Conservation (phyloP, 2,888 invertebrate genomes). For the Yponomeuta plumbellus region DNA sequence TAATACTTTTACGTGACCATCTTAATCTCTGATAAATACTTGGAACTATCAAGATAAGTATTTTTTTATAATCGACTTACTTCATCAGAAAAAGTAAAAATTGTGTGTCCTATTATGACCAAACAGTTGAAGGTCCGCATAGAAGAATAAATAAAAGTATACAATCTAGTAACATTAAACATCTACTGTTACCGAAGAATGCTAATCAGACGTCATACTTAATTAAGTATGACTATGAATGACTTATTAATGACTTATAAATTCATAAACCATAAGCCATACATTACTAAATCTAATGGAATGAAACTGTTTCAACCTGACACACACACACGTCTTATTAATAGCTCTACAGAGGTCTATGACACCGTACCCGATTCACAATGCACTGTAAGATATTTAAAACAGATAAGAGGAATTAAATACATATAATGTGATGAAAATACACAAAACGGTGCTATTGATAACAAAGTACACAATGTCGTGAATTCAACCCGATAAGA, state of each 20-base stretch:
- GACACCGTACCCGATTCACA: constrained; percentile 2
- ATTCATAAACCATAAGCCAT: too few species aligned
- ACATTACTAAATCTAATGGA: background rate
- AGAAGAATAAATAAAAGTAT: too few species aligned
- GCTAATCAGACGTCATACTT: too few species aligned
- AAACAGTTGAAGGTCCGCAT: too few species aligned
- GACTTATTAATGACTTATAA: too few species aligned
- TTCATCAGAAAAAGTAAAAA: too few species aligned
- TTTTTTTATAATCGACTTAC: too few species aligned
- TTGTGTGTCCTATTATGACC: too few species aligned
- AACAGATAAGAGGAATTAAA: constrained; percentile 22
- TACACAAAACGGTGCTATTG: constrained; percentile 31
- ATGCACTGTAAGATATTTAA: background rate
- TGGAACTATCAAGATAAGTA: background rate
- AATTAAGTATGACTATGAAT: too few species aligned
- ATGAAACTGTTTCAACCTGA: background rate
- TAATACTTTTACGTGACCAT: constrained; percentile 37
- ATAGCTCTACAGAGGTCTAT: background rate
- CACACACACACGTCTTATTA: background rate
- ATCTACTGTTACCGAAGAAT: too few species aligned
- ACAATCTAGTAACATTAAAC: too few species aligned
- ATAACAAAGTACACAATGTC: constrained; percentile 42
- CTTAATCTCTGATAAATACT: constrained; percentile 37
- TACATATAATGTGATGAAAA: constrained; percentile 30
- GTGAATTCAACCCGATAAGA: constrained; percentile 52